Percentiles rank a stretch among this genome's conserved stretches.
phyloP scores from a whole-genome alignment of 2,888 invertebrate genomes.

The Pammene fasciana region DNA sequence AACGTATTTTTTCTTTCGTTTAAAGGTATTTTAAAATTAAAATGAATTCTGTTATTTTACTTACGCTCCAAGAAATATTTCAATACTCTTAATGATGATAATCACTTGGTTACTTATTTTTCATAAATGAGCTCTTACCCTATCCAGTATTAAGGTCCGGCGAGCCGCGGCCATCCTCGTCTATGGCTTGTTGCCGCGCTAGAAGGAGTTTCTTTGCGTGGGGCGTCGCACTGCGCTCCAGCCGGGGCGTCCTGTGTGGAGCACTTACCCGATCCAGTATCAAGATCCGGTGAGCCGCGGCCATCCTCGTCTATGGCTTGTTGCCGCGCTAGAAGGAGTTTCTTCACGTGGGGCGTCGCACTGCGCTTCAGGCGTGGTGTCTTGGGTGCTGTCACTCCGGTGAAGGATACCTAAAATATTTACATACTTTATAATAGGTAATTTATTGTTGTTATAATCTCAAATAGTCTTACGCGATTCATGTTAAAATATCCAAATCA shows the following conservation, averaged over 20 bases:
- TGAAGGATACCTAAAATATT: conserved; percentile 30
- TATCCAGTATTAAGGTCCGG: conserved; percentile 46
- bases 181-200: conserved; percentile 63
- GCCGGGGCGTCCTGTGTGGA: conserved; percentile 65
- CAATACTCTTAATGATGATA: too few relatives aligned
- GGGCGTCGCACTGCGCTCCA: conserved; percentile 67
- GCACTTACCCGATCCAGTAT: conserved; percentile 53
- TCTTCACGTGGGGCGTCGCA: conserved; percentile 73
- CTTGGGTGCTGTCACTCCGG: conserved; percentile 55
- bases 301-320: conserved; percentile 57
- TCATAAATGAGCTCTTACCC: conserved; percentile 50
- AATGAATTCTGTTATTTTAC: too few relatives aligned
- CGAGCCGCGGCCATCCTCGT: conserved; percentile 52
- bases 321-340: conserved; percentile 62
- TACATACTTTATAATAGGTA: too few relatives aligned
- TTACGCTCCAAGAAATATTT: too few relatives aligned
- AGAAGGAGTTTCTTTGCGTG: conserved; percentile 67
- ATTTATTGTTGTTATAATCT: too few relatives aligned
- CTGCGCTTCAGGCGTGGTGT: conserved; percentile 64
- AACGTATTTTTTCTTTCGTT: too few relatives aligned
- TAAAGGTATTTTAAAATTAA: too few relatives aligned
- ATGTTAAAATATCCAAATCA: too few relatives aligned
- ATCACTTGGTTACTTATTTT: too few relatives aligned
- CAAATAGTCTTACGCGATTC: too few relatives aligned
- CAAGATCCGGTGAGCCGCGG: conserved; percentile 48